phyloP scores from a whole-genome alignment of 2,113 vertebrate genomes.

The Marmota monax region DNA sequence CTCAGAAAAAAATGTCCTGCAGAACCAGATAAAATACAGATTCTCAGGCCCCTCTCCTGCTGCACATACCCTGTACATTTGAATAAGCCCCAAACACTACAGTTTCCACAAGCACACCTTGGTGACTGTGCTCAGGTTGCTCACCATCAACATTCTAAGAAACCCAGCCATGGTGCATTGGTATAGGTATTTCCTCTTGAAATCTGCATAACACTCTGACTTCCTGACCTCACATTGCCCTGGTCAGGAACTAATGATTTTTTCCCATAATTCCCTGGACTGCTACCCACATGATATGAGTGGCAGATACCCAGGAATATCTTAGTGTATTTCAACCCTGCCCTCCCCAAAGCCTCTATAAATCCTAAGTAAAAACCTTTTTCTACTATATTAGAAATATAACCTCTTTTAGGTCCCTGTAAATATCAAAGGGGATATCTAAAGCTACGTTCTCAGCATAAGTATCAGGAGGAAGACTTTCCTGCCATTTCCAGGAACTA shows the following conservation, averaged over 20 bases:
- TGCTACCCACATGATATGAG: not conserved
- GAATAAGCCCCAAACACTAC: not conserved
- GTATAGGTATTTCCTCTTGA: not conserved
- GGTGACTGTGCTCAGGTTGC: not conserved
- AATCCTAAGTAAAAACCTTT: not conserved
- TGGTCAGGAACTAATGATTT: not conserved
- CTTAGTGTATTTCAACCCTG: not conserved
- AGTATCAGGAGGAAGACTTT: not conserved
- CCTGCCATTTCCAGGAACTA: not conserved
- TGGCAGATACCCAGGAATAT: not conserved
- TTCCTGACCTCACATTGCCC: not conserved
- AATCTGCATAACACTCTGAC: not conserved
- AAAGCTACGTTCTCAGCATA: not conserved
- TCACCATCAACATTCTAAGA: not conserved
- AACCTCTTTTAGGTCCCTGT: not conserved
- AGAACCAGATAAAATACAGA: not conserved
- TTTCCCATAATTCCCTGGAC: not conserved
- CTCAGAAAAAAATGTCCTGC: not conserved
- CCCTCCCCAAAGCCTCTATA: not conserved
- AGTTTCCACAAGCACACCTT: not conserved
- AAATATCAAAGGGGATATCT: not conserved
- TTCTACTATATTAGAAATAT: not conserved
- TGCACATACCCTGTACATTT: not conserved
- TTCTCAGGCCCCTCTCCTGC: rapidly evolving
- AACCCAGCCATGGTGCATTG: not conserved